Evolutionary conservation across 2,888 invertebrate species (phyloP).

Genomic region (Lasioglossum vierecki): DNA sequence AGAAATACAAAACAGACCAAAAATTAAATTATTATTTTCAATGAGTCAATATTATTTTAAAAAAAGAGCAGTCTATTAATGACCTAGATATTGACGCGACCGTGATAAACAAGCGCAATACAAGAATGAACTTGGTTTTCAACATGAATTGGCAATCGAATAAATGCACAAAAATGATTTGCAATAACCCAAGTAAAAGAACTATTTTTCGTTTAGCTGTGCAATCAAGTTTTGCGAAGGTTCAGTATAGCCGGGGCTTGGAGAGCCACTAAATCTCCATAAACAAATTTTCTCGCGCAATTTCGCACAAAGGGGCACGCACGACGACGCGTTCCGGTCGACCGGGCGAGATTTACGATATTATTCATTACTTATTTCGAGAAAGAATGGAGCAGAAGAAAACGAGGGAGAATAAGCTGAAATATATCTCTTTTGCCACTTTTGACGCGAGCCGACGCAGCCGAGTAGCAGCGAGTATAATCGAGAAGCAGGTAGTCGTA

Average conservation of each 20-base stretch:
- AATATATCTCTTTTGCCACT: conserved; percentile 66
- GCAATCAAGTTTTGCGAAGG: not conserved
- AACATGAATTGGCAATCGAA: not conserved
- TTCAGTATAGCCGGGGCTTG: not conserved
- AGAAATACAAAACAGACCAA: too few species aligned
- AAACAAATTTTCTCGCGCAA: conserved; percentile 57
- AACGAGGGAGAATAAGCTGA: conserved; percentile 38
- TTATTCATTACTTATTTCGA: conserved; percentile 64
- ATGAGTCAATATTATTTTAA: too few species aligned
- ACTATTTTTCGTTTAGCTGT: not conserved
- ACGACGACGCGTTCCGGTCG: conserved; percentile 21
- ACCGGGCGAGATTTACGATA: conserved; percentile 56
- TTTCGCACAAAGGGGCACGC: conserved; percentile 45
- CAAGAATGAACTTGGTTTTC: not conserved
- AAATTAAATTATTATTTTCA: too few species aligned
- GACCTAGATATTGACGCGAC: too few species aligned
- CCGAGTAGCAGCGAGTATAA: conserved; percentile 67
- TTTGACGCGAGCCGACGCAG: conserved; percentile 65
- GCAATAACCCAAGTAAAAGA: not conserved
- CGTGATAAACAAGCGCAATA: too few species aligned
- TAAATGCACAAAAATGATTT: not conserved
- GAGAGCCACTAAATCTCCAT: conserved; percentile 48
- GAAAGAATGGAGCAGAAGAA: conserved; percentile 48
- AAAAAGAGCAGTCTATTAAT: too few species aligned
- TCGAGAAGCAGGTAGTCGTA: conserved; percentile 73